Conservation (phyloP, 2,888 invertebrate genomes). For the Neoitamus cyanurus region DNA sequence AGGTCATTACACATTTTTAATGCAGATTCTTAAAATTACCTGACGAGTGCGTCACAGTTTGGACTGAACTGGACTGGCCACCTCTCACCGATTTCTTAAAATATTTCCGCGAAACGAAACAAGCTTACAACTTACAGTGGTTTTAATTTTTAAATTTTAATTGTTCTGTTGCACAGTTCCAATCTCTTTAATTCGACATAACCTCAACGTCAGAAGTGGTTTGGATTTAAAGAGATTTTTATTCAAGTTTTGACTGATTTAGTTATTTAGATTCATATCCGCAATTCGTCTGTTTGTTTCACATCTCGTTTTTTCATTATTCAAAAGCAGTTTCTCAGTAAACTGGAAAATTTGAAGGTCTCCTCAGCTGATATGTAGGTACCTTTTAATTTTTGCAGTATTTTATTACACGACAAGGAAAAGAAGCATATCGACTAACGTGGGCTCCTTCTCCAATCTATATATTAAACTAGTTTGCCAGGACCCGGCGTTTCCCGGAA, state of each 20-base stretch:
- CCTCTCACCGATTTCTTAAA: background rate
- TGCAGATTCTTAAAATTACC: background rate
- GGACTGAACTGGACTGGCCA: background rate
- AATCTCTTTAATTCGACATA: background rate
- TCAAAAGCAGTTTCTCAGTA: background rate
- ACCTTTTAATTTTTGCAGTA: no score
- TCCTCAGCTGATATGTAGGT: no score
- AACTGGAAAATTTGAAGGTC: background rate
- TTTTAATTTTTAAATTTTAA: background rate
- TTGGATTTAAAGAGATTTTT: background rate
- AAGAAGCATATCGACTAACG: no score
- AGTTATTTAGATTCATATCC: background rate
- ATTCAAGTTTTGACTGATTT: background rate
- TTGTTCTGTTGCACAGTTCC: background rate
- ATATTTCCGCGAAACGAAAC: background rate
- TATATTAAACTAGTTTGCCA: no score
- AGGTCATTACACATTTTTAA: background rate
- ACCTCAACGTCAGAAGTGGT: background rate
- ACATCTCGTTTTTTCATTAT: background rate
- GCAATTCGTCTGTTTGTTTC: background rate
- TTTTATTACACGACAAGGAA: no score
- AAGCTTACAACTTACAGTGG: background rate
- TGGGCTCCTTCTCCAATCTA: no score
- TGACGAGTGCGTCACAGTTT: background rate
- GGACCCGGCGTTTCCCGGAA: no score